Percentiles rank a stretch among this genome's conserved stretches.
These are phyloP conservation scores for Thunnus thynnus DNA, from an alignment of 2,113 vertebrate genomes.

Conservation along the genomic window DNA sequence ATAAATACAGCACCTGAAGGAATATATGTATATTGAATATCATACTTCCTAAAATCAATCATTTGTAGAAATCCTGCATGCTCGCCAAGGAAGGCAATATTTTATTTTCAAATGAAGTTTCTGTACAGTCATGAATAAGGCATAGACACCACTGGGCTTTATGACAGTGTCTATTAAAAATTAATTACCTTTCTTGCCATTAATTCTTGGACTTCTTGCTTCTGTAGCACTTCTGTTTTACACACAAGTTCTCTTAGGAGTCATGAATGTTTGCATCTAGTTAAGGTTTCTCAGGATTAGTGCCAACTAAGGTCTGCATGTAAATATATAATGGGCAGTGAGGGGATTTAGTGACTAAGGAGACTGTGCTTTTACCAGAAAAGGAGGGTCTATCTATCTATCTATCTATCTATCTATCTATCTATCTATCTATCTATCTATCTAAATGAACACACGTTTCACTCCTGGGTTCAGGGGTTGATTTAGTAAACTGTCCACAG, in stretches of 20 bases:
- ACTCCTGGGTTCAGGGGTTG: slow-evolving; percentile 24
- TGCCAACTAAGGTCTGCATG: not conserved
- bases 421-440: slow-evolving; percentile 1
- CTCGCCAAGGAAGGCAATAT: not conserved
- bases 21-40: not conserved
- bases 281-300: slow-evolving; percentile 1
- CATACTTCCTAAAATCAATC: slow-evolving; percentile 3
- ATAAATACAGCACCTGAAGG: not conserved
- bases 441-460: slow-evolving; percentile 27
- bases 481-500: slow-evolving; percentile 34
- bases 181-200: not conserved
- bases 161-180: not conserved
- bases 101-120: slow-evolving; percentile 21
- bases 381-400: not conserved
- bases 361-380: too few species aligned
- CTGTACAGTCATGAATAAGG: slow-evolving; percentile 4
- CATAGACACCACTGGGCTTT: not conserved
- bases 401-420: slow-evolving; percentile 11
- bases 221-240: not conserved
- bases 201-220: not conserved
- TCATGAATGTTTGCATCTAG: not conserved
- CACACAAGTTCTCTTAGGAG: not conserved
- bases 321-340: not conserved
- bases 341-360: not conserved
- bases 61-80: not conserved